Conservation (phyloP, 2,888 invertebrate genomes). For the Colletes collaris region DNA sequence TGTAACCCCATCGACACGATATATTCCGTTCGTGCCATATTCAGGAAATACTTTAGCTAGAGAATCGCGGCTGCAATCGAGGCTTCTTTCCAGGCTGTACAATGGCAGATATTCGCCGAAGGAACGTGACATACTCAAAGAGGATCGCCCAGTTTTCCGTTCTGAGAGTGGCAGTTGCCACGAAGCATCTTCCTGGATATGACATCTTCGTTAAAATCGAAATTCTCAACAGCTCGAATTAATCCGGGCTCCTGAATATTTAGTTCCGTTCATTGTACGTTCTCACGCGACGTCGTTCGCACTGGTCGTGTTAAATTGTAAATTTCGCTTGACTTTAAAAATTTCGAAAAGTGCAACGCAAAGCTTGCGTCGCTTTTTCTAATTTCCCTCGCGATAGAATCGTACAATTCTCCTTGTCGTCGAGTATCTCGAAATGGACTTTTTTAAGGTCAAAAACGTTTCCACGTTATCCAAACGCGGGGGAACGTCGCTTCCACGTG, state of each 20-base stretch:
- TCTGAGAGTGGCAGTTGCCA: slow-evolving; percentile 1
- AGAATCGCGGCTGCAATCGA: slow-evolving; percentile 15
- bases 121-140: slow-evolving; percentile 23
- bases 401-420: no score
- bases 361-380: no score
- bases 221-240: slow-evolving; percentile 20
- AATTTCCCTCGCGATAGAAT: no score
- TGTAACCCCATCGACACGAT: slow-evolving; percentile 9
- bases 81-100: slow-evolving; percentile 1
- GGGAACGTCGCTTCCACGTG: no score
- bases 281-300: background rate
- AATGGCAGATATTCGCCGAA: slow-evolving; percentile 18
- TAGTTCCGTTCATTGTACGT: background rate
- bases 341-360: no score
- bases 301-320: background rate
- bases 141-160: slow-evolving; percentile 16
- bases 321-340: no score
- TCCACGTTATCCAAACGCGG: no score
- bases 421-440: no score
- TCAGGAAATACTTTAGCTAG: slow-evolving; percentile 8
- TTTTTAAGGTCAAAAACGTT: no score
- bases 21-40: background rate
- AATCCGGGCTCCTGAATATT: slow-evolving; percentile 19
- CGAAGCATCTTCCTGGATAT: slow-evolving; percentile 13
- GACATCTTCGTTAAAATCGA: slow-evolving; percentile 32